phyloP scores from a whole-genome alignment of 2,113 vertebrate species.

The Craseonycteris thonglongyai region DNA sequence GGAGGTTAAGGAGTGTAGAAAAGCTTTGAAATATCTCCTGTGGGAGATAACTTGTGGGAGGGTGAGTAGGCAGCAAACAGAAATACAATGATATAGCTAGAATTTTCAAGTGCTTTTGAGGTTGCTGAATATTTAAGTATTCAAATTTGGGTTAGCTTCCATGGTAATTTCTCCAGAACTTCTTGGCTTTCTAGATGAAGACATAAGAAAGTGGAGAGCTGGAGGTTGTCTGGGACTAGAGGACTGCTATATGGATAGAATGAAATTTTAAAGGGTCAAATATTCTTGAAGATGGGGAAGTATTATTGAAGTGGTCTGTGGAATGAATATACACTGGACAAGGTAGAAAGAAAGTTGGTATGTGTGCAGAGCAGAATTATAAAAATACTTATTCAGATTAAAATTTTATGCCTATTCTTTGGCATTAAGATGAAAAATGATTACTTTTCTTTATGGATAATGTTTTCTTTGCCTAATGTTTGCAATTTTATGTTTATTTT shows the following conservation, averaged over 20 bases:
- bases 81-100: background rate
- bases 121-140: background rate
- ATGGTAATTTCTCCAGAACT: background rate
- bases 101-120: background rate
- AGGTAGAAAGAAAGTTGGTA: background rate
- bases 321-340: background rate
- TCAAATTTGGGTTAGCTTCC: background rate
- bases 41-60: background rate
- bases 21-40: background rate
- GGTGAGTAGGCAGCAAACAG: background rate
- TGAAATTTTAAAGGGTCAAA: background rate
- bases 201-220: background rate
- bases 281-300: background rate
- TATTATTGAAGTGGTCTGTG: background rate
- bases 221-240: background rate
- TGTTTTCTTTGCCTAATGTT: background rate
- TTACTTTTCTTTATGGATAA: background rate
- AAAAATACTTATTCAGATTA: background rate
- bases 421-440: background rate
- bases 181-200: background rate
- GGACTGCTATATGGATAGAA: background rate
- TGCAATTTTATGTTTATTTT: background rate
- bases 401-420: background rate
- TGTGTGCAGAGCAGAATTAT: background rate
- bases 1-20: background rate